Conservation (phyloP, 2,888 invertebrate genomes). For the Thereva unica region DNA sequence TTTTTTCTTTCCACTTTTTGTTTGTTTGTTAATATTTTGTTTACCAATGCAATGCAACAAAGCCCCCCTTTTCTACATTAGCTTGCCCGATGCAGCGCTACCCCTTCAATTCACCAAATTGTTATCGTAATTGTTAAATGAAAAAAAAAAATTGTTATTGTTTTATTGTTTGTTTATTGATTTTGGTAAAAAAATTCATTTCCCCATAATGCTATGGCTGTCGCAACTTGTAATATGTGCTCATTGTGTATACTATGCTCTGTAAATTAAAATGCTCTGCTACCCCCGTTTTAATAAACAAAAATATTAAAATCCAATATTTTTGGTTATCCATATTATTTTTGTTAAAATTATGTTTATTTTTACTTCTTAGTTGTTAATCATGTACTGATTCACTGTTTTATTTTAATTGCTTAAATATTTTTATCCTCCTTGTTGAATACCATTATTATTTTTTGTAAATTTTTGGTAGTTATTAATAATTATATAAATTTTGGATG, state of each 20-base stretch:
- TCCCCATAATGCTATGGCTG: slow-evolving; percentile 36
- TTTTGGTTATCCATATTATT: slow-evolving; percentile 12
- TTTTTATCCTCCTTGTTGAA: too few species aligned
- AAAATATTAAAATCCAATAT: slow-evolving; percentile 4
- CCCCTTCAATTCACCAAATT: slow-evolving; percentile 40
- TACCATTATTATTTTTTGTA: too few species aligned
- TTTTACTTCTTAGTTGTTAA: too few species aligned
- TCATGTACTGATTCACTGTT: too few species aligned
- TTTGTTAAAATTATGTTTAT: background rate
- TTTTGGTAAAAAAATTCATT: slow-evolving; percentile 15
- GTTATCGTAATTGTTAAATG: slow-evolving; percentile 20
- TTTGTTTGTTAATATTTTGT: slow-evolving; percentile 22
- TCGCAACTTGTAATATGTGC: slow-evolving; percentile 34
- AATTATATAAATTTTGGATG: too few species aligned
- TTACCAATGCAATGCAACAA: slow-evolving; percentile 41
- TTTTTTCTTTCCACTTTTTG: slow-evolving; percentile 24
- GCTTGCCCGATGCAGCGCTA: slow-evolving; percentile 52
- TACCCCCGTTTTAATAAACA: slow-evolving; percentile 4
- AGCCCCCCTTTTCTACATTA: slow-evolving; percentile 38
- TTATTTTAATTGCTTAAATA: too few species aligned
- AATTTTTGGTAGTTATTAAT: too few species aligned
- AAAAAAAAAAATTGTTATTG: too few species aligned
- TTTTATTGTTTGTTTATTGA: too few species aligned
- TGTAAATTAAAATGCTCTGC: slow-evolving; percentile 29
- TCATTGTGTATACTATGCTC: slow-evolving; percentile 33